Evolutionary conservation across 2,113 vertebrate genomes (phyloP).

Genomic region (Tragulus kanchil): DNA sequence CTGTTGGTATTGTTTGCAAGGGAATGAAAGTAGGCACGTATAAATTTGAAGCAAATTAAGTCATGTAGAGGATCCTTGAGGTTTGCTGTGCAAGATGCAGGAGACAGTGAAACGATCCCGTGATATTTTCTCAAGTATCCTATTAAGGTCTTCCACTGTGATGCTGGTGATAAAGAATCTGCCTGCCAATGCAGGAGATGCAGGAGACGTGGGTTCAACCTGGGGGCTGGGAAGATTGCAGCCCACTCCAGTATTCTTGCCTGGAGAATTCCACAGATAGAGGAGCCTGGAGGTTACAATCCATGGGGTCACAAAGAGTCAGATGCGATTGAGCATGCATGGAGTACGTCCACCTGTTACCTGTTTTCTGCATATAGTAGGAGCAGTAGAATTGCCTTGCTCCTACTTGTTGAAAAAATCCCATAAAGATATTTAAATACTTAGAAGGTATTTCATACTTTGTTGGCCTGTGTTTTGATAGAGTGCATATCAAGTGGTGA

Average conservation of each 20-base stretch:
- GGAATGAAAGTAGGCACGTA: neutral
- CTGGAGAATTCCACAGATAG: neutral
- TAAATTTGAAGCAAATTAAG: constrained; percentile 1
- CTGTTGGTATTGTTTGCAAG: constrained; percentile 40
- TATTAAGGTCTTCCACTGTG: neutral
- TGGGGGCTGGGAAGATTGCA: neutral
- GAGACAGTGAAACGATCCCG: neutral
- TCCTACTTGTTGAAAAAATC: neutral
- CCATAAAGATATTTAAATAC: neutral
- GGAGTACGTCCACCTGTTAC: neutral
- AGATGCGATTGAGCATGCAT: neutral
- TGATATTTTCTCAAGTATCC: neutral
- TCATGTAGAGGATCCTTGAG: neutral
- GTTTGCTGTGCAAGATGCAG: no score
- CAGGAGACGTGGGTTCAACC: neutral
- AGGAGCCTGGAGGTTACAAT: neutral
- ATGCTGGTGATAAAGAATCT: neutral
- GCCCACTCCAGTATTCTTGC: neutral
- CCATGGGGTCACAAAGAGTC: neutral
- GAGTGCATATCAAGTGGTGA: neutral
- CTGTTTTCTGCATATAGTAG: neutral
- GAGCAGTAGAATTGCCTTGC: neutral
- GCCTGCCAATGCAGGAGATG: neutral
- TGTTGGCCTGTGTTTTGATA: neutral
- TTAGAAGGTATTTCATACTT: neutral